A percentile compares a stretch with the other conserved stretches of the same genome.
Evolutionary conservation across 2,113 vertebrate genomes (phyloP).

Genomic region (Hippocampus comes): DNA sequence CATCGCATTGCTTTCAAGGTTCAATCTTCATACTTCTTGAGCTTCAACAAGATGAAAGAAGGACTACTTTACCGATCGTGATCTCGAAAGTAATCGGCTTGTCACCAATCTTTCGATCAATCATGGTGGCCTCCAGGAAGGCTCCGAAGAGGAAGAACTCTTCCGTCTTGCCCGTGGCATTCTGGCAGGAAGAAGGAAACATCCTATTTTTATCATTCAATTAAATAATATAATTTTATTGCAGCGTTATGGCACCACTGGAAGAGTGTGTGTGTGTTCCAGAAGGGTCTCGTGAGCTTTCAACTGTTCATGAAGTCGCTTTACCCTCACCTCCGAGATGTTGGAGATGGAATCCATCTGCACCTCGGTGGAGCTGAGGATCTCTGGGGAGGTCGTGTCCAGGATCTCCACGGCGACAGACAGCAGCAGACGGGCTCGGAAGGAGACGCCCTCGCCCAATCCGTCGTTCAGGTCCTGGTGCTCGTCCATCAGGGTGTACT

Average conservation of each 20-base stretch:
- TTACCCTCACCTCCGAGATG: slow-evolving; percentile 71
- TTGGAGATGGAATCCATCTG: slow-evolving; percentile 82
- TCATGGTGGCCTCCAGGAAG: slow-evolving; percentile 96
- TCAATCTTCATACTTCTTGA: not conserved
- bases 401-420: slow-evolving; percentile 89
- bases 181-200: slow-evolving; percentile 62
- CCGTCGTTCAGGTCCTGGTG: slow-evolving; percentile 98
- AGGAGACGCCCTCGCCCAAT: slow-evolving; percentile 92
- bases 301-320: not conserved
- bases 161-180: slow-evolving; percentile 88
- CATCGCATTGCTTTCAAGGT: not conserved
- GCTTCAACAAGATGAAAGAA: not conserved
- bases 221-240: too few relatives aligned
- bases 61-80: slow-evolving; percentile 81
- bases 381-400: slow-evolving; percentile 85
- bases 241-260: not conserved
- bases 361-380: slow-evolving; percentile 88
- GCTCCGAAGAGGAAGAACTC: slow-evolving; percentile 97
- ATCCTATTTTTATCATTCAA: not conserved
- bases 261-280: not conserved
- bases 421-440: slow-evolving; percentile 88
- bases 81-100: slow-evolving; percentile 92
- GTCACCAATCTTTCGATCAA: slow-evolving; percentile 94
- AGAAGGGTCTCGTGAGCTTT: slow-evolving; percentile 9
- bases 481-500: slow-evolving; percentile 94